These are phyloP conservation scores for Aspidiotus rigidus DNA, from an alignment of 2,888 invertebrate genomes.

Conservation along the genomic window DNA sequence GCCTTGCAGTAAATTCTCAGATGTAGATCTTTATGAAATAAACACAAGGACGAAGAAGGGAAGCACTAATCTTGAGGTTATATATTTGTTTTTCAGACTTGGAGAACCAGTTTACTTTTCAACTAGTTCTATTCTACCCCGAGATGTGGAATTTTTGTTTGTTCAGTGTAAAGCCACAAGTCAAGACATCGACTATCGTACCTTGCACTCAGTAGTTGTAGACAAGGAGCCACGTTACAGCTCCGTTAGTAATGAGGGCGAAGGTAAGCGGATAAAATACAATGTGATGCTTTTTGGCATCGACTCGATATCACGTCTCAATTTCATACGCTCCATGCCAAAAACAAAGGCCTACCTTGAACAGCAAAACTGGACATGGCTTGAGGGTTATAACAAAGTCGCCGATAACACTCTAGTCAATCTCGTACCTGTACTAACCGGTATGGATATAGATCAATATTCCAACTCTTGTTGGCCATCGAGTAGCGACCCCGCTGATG, in stretches of 20 bases:
- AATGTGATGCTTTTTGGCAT: slow-evolving; percentile 73
- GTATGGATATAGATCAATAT: slow-evolving; percentile 45
- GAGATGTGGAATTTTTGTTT: not conserved
- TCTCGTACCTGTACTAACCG: slow-evolving; percentile 70
- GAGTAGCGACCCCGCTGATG: slow-evolving; percentile 47
- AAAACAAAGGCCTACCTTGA: slow-evolving; percentile 58
- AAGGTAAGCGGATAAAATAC: not conserved
- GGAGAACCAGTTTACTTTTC: no score
- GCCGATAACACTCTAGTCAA: slow-evolving; percentile 88
- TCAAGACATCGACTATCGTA: not conserved
- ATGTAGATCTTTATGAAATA: no score
- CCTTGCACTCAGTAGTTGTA: not conserved
- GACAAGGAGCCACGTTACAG: not conserved
- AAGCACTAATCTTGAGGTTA: no score
- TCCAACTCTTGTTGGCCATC: slow-evolving; percentile 36
- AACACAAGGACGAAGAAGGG: no score
- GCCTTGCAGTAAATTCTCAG: no score
- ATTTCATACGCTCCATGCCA: slow-evolving; percentile 66
- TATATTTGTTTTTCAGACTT: no score
- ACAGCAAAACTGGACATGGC: slow-evolving; percentile 58
- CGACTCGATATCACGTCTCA: slow-evolving; percentile 73
- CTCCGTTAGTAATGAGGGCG: not conserved
- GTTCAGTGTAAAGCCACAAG: not conserved
- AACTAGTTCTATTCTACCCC: no score
- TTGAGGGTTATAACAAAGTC: slow-evolving; percentile 67